Evolutionary conservation across 2,888 invertebrate genomes (phyloP), one percentile per base, ranked within the genome.

Genomic region (Diarsia brunnea): DNA sequence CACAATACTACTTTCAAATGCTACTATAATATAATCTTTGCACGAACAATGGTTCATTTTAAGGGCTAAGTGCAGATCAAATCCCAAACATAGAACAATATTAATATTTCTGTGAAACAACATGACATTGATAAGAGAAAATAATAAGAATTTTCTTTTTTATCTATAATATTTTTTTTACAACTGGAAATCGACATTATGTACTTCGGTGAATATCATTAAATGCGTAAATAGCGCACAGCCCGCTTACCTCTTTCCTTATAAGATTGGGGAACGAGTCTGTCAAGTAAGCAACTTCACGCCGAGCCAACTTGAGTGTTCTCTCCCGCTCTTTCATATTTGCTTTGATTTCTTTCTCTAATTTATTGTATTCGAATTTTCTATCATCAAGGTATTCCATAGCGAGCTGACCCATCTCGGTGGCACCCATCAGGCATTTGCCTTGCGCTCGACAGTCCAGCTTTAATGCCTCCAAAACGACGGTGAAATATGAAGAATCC

Each of bases 401-500:
- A 1, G 97, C 97, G 1, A 97, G 92, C 88, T 98, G 98, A 0
- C 98, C 98, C 95, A 98, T 97, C 87, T 97, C 96, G 0, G 97
- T 97, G 1, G 97, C 97, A 38, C 97, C 97, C 91, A 97, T 96
- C 86, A 98, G 95, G 79, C 97, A 97, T 87, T 97, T 97, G 63
- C 97, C 97, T 92, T 98, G 98, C 16, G 95, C 95, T 60, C 96
- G 92, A 78, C 97, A 97, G 89, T 98, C 97, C 45, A 96, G 89
- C 86, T 97, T 96, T 66, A 98, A 91, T 0, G 97, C 97, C 55
- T 96, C 96, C 72, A 98, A 90, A 5, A 98, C 97, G 0, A 97
- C 97, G 66, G 97, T 97, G 86, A 97, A 98, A 88, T 97, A 97
- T 12, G 97, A 95, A 0, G 97, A 96, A 88, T 98, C 98, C 98